Evolutionary conservation across 2,113 vertebrate genomes (phyloP), one percentile per base, ranked within the genome.

Genomic region (Leucosticte australis): DNA sequence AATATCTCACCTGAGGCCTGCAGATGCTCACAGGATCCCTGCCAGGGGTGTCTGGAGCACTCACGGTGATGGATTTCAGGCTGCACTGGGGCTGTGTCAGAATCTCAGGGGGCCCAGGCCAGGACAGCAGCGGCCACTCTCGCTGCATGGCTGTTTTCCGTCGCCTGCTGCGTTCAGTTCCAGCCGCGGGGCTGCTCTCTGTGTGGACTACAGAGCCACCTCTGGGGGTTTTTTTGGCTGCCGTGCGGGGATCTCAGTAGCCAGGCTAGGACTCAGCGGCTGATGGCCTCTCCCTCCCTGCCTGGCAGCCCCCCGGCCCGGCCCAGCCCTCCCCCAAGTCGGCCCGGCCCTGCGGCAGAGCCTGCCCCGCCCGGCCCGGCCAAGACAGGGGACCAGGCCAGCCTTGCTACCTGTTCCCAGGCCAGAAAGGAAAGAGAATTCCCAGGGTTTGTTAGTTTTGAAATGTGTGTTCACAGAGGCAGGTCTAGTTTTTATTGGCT

Each of bases 91-190:
- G 16, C 59, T 39, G 59, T 28, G 35, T 60, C 35, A 39, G 17
- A 23, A 27, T 60, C 24, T 27, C 11, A 12, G 35, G 11, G 57
- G 35, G 24, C 24, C 57, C 16, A 9, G 35, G 24, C 35, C 35
- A 27, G 16, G 27, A 39, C 1, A 11, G 16, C 18, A 4, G 37
- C 0, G 3, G 26, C 26, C 1, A 1, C 35, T 60, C 35, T 39
- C 35, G 14, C 56, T 15, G 22, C 56, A 57, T 57, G 56, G 11
- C 59, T 28, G 26, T 20, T 62, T 39, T 13, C 35, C 2, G 1
- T 6, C 17, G 17, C 26, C 11, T 39, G 26, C 35, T 19, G 35
- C 5, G 0, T 60, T 60, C 59, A 27, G 3, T 27, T 27, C 35
- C 35, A 60, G 35, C 35, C 3, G 4, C 2, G 3, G 57, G 35